Conservation (phyloP, 2,797 vertebrate species). For the Chlorospingus semifuscus region DNA sequence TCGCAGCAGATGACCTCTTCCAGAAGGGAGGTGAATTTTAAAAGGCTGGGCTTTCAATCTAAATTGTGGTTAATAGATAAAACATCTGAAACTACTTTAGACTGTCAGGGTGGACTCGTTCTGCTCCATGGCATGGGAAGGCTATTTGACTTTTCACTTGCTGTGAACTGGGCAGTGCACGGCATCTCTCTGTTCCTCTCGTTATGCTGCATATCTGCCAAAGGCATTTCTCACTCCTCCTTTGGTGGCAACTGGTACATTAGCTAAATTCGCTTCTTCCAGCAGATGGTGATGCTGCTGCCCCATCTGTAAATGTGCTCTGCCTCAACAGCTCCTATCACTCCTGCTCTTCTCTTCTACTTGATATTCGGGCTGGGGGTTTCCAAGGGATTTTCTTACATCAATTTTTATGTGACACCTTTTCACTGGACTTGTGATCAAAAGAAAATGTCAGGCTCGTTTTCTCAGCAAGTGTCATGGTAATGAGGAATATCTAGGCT, state of each 20-base stretch:
- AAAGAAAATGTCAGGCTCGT: constrained; percentile 21
- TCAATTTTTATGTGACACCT: constrained; percentile 23
- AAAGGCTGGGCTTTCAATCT: not conserved
- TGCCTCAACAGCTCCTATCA: not conserved
- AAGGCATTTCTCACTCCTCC: constrained; percentile 46
- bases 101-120: not conserved
- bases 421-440: constrained; percentile 39
- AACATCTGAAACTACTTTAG: not conserved
- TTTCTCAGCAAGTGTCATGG: constrained; percentile 19
- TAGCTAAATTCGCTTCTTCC: constrained; percentile 21
- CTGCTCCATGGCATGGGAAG: not conserved
- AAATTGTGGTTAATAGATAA: not conserved
- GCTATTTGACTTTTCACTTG: not conserved
- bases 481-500: not conserved
- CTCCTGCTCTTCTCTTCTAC: constrained; percentile 6
- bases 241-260: constrained; percentile 22
- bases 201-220: not conserved
- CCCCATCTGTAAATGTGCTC: not conserved
- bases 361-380: constrained; percentile 32
- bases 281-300: constrained; percentile 54
- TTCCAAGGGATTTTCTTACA: constrained; percentile 64
- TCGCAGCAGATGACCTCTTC: not conserved
- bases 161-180: not conserved
- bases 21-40: not conserved
- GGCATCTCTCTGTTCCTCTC: not conserved